phyloP scores from a whole-genome alignment of 1,140 invertebrate species.

The Magallana gigas region DNA sequence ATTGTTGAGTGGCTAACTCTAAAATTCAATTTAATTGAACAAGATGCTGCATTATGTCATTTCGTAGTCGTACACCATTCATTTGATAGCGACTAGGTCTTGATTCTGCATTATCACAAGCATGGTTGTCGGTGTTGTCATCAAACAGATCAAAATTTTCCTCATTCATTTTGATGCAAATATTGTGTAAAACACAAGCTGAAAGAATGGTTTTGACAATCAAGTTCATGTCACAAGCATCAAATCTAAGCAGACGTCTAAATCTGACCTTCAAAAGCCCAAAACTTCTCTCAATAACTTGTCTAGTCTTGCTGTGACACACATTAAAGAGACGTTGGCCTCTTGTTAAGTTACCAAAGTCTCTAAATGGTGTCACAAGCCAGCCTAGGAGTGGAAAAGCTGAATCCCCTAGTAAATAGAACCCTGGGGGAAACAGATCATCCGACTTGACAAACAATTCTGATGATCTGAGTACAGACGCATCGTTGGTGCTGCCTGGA shows the following conservation, averaged over 20 bases:
- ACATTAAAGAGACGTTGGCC: slow-evolving; percentile 12
- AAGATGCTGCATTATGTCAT: slow-evolving; percentile 28
- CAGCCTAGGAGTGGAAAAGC: slow-evolving; percentile 33
- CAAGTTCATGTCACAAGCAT: slow-evolving; percentile 34
- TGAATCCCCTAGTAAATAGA: slow-evolving; percentile 25
- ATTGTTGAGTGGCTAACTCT: not conserved
- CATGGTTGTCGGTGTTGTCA: not conserved
- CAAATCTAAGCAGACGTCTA: slow-evolving; percentile 13
- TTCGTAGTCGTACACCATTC: slow-evolving; percentile 33
- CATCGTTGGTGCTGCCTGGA: slow-evolving; percentile 40
- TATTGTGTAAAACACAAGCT: slow-evolving; percentile 40
- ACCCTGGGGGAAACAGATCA: slow-evolving; percentile 31
- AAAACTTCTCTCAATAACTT: slow-evolving; percentile 37
- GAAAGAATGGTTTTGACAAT: slow-evolving; percentile 38
- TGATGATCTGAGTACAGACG: slow-evolving; percentile 31
- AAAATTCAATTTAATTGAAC: not conserved
- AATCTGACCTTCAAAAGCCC: slow-evolving; percentile 39
- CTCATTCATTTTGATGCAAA: not conserved
- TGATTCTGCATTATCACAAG: not conserved
- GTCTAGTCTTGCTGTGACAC: slow-evolving; percentile 30
- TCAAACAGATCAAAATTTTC: not conserved
- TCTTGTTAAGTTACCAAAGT: slow-evolving; percentile 39
- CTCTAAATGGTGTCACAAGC: slow-evolving; percentile 43
- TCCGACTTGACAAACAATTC: no score
- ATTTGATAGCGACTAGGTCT: slow-evolving; percentile 7